These are phyloP conservation scores for Ophiodon elongatus DNA, from an alignment of 2,113 vertebrate species.

Conservation along the genomic window DNA sequence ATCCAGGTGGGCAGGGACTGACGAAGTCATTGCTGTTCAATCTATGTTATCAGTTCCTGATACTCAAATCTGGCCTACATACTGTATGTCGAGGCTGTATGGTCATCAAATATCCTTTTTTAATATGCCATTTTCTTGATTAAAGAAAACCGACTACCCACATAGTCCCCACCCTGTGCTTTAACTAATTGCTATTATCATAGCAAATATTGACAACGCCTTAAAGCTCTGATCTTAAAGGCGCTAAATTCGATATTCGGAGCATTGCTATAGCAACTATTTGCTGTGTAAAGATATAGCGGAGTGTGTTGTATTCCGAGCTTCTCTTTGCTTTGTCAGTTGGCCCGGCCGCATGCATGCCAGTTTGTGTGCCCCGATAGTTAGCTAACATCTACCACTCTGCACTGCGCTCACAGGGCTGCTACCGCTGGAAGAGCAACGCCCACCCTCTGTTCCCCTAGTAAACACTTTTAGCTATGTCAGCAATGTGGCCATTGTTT, in stretches of 20 bases:
- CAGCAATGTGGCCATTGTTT: too few relatives aligned
- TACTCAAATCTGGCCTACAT: neutral
- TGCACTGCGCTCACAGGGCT: too few relatives aligned
- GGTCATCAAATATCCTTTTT: neutral
- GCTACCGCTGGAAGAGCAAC: too few relatives aligned
- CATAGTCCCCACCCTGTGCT: neutral
- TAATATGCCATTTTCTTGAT: neutral
- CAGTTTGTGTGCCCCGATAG: too few relatives aligned
- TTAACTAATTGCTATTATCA: neutral
- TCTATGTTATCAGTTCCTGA: neutral
- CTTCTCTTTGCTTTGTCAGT: neutral
- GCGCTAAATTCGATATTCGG: neutral
- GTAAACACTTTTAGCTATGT: too few relatives aligned
- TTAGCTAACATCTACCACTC: too few relatives aligned
- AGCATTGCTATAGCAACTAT: neutral
- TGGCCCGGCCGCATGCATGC: too few relatives aligned
- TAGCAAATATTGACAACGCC: neutral
- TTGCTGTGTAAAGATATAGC: neutral
- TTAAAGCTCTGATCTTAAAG: neutral
- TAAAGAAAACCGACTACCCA: neutral
- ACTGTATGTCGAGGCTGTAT: neutral
- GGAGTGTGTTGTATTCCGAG: neutral
- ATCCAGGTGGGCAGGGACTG: neutral
- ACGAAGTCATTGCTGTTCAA: neutral
- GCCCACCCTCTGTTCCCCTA: too few relatives aligned